Conservation (phyloP, 2,113 vertebrate species). For the Aptenodytes patagonicus region DNA sequence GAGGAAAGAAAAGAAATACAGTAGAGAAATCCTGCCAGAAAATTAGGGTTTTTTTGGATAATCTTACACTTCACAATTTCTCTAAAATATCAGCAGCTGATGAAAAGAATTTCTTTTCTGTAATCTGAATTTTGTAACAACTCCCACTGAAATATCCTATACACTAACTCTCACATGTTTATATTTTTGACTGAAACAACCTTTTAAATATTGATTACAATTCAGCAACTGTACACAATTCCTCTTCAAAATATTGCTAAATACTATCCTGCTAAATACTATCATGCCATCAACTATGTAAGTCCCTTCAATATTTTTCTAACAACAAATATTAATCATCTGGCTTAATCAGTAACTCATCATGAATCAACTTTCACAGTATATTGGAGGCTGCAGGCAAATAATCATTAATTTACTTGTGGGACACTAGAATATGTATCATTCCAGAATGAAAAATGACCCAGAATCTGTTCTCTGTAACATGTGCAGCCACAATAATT, state of each 20-base stretch:
- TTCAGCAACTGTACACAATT: background rate
- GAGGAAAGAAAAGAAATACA: background rate
- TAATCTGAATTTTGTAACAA: background rate
- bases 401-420: background rate
- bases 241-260: background rate
- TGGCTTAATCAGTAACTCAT: background rate
- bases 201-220: background rate
- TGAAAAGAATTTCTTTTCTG: background rate
- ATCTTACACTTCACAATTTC: background rate
- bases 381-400: background rate
- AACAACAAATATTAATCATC: background rate
- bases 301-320: background rate
- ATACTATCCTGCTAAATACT: background rate
- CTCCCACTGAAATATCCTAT: background rate
- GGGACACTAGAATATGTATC: background rate
- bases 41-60: background rate
- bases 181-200: background rate
- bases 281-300: background rate
- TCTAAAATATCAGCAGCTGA: background rate
- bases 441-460: background rate
- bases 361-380: background rate
- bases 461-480: background rate
- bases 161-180: background rate
- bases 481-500: background rate
- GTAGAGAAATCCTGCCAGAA: background rate